Evolutionary conservation across 2,797 vertebrate genomes (phyloP), one percentile per base, ranked within the genome.

Genomic region (Arctocebus calabarensis): DNA sequence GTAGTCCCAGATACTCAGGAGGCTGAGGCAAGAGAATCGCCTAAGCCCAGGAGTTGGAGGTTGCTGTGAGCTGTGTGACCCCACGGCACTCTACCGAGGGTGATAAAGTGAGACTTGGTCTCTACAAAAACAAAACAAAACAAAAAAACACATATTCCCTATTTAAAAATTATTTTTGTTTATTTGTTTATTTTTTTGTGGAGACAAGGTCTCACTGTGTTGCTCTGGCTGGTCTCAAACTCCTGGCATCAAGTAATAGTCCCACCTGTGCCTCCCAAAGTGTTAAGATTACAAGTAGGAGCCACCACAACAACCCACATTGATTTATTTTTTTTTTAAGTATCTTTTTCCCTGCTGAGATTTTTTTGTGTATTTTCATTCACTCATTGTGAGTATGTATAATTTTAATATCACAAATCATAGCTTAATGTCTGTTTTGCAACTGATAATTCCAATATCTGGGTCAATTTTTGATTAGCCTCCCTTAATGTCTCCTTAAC

Each of bases 381-480:
- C 62, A 55, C 61, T 74, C 55, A 55, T 32, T 9, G 12, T 90
- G 34, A 82, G 12, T 43, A 17, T 27, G 16, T 91, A 27, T 70
- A 78, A 62, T 83, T 23, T 45, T 70, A 32, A 34, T 13, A 71
- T 37, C 73, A 85, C 12, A 43, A 52, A 88, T 27, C 34, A 70
- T 55, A 55, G 59, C 61, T 88, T 71, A 79, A 37, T 79, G 40
- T 61, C 48, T 74, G 17, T 40, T 68, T 87, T 78, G 48, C 52
- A 55, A 43, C 40, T 88, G 37, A 40, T 92, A 71, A 84, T 95
- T 92, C 27, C 27, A 84, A 32, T 29, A 73, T 74, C 37, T 84
- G n/a, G 14, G n/a, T 83, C 57, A 87, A 29, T 19, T 88, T 87
- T 59, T 68, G 20, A 2, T 93, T 55, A 9, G 34, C 66, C 5